Percentiles rank a stretch among this genome's conserved stretches.
phyloP scores from a whole-genome alignment of 1,140 invertebrate genomes.

The Aphidius gifuensis region DNA sequence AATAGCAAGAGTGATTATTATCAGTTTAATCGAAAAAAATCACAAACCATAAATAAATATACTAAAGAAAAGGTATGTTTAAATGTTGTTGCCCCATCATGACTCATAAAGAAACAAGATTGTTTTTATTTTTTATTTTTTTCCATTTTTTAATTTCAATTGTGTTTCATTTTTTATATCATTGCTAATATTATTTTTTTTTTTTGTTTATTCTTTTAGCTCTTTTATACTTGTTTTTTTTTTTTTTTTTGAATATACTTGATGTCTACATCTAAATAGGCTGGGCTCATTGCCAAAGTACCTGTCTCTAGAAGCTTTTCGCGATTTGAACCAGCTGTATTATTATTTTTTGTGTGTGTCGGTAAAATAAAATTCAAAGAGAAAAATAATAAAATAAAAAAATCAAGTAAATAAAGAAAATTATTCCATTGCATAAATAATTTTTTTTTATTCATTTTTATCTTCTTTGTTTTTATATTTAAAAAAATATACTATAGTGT shows the following conservation, averaged over 20 bases:
- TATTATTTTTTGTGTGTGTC: neutral
- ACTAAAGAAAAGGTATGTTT: constrained; percentile 5
- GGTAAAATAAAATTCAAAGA: no score
- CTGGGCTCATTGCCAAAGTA: constrained; percentile 23
- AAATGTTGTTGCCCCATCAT: neutral
- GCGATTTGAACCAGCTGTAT: constrained; percentile 10
- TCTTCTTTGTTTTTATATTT: neutral
- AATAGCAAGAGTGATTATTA: constrained; percentile 20
- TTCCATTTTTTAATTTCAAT: neutral
- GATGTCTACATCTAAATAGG: constrained; percentile 12
- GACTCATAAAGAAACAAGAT: no score
- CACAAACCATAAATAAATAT: constrained; percentile 7
- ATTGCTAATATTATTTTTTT: neutral
- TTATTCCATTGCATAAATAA: neutral
- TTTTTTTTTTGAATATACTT: constrained; percentile 1
- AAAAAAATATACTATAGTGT: no score
- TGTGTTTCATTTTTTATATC: neutral
- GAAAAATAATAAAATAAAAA: neutral
- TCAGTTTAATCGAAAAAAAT: constrained; percentile 15
- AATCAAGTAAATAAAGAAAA: neutral
- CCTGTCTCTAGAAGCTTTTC: constrained; percentile 21
- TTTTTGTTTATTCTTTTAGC: neutral
- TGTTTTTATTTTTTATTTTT: no score
- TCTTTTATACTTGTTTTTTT: constrained; percentile 3
- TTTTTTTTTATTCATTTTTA: neutral